Base-by-base conservation (phyloP, 2,888 invertebrate species). In the Rhagophthalmus giganteus region DNA sequence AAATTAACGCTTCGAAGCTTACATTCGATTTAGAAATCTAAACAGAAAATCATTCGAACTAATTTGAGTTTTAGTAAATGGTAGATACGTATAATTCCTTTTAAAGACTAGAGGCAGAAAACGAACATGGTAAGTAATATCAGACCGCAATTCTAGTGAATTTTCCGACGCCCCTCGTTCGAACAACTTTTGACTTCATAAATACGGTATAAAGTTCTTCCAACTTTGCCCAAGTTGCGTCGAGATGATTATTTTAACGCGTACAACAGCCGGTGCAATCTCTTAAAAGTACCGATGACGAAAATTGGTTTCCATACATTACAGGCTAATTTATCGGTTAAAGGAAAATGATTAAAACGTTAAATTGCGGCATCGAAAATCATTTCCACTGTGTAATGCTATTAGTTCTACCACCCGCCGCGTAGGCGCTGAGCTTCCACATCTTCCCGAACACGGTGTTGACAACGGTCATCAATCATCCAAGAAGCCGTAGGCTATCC, bases 381-480 rank as follows among this genome's bases (percentile, higher is more conserved):
- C 25, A 35, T 28, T 35, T 39, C 33, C 38, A 31, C 44, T 34
- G 48, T 71, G 70, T 71, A 71, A 62, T 57, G 57, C 70, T 71
- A 72, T 72, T 72, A 72, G 71, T 71, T 69, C 68, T 67, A 67
- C 69, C 69, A 65, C 68, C 69, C 67, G 66, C 64, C 64, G 64
- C 61, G 67, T 62, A 58, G 69, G 66, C 67, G 64, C 63, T 61
- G 64, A 64, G 68, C 69, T 68, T 68, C 69, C 65, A 68, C 69
- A 67, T 71, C 72, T 71, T 71, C 66, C 67, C 65, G 63, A 71
- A 72, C 71, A 72, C 70, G 66, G 68, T 72, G 73, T 72, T 70
- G 72, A 73, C 73, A 73, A 67, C 64, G 59, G 61, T 70, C 73
- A 73, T 73, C 73, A 73, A 73, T 73, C 73, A 73, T 73, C 62